A percentile compares a stretch with the other conserved stretches of the same genome.
Conservation (phyloP, 2,888 invertebrate genomes). For the Eupithecia vulgata region DNA sequence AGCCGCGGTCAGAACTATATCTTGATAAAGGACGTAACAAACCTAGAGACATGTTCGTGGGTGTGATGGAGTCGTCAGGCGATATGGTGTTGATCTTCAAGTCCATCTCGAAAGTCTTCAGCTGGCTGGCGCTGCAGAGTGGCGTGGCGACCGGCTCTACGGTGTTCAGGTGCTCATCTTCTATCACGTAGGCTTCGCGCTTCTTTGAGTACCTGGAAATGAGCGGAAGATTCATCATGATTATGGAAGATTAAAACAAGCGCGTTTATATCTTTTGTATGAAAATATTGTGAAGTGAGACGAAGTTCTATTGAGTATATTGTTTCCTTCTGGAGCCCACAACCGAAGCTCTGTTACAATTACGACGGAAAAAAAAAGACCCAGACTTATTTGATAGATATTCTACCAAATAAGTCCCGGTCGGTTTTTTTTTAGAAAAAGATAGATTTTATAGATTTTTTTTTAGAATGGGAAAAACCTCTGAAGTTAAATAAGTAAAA, state of each 20-base stretch:
- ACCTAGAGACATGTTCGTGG: conserved; percentile 51
- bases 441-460: too few relatives aligned
- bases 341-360: too few relatives aligned
- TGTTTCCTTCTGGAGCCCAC: too few relatives aligned
- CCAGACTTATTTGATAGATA: too few relatives aligned
- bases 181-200: conserved; percentile 84
- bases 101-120: conserved; percentile 75
- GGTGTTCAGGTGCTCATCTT: conserved; percentile 86
- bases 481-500: too few relatives aligned
- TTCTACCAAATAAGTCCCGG: too few relatives aligned
- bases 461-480: too few relatives aligned
- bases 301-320: too few relatives aligned
- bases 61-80: conserved; percentile 53
- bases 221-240: too few relatives aligned
- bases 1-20: too few relatives aligned
- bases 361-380: too few relatives aligned
- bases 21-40: background rate
- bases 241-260: background rate
- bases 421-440: too few relatives aligned
- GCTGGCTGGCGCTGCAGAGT: conserved; percentile 89
- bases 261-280: background rate
- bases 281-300: background rate
- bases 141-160: conserved; percentile 89
- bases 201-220: conserved; percentile 81
- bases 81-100: conserved; percentile 60